Evolutionary conservation across 2,797 vertebrate species (phyloP), one percentile per base, ranked within the genome.

Genomic region (Poliocrania exsul): DNA sequence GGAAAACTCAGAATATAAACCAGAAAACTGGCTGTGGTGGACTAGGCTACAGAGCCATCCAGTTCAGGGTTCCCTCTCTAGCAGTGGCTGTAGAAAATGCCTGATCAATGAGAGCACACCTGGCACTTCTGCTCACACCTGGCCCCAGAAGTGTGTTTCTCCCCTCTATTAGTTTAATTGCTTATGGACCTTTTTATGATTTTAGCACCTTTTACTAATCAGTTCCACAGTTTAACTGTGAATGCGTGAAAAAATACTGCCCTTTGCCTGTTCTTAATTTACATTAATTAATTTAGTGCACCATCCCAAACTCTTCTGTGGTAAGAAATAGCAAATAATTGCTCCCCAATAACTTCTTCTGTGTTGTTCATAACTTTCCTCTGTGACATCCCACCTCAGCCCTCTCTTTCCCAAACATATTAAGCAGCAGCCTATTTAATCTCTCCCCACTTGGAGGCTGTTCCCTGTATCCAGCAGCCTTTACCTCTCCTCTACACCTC

Each of bases 261-360:
- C 92, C 72, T 96, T 88, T 90, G 79, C 72, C 72, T 58, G 15
- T n/a, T 72, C 65, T 92, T 86, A 87, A 88, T 94, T 93, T 88
- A 5, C 65, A 74, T 8, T 74, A 74, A 93, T 96, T 82, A 85
- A 88, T 95, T 93, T 54, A 78, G 23, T 67, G 42, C 69, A 72
- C 53, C 8, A 7, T 69, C 72, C 61, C 67, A 73, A 87, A 81
- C 46, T 21, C 75, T 86, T 67, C 72, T n/a, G 16, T 40, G 23
- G 10, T 57, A 65, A 81, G 65, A 83, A 92, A 62, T 3, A 81
- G 46, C 19, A 3, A 86, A 49, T 94, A 71, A 91, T 87, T 91
- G 12, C 50, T 93, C 72, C 61, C 61, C 67, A 83, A 93, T 92
- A 91, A 74, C 69, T 94, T 86, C 25, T 42, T 13, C 81, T 61